These are phyloP conservation scores for Polyploca ridens DNA, from an alignment of 2,888 invertebrate species.

Conservation along the genomic window DNA sequence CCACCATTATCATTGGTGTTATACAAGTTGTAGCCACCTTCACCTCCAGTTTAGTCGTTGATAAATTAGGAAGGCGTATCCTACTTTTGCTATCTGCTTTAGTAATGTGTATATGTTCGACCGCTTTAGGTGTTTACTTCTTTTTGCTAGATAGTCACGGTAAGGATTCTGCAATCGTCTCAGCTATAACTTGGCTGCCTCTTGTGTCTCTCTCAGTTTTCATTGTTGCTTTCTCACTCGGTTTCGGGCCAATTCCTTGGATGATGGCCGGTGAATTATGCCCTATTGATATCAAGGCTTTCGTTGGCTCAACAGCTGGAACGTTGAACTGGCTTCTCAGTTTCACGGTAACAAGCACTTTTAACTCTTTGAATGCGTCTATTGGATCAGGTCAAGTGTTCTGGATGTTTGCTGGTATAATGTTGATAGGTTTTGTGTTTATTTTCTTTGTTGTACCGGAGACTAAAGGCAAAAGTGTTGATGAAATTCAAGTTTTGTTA, in stretches of 20 bases:
- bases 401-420: constrained; percentile 89
- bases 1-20: constrained; percentile 92
- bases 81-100: constrained; percentile 89
- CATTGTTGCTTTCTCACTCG: constrained; percentile 92
- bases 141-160: constrained; percentile 70
- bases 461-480: constrained; percentile 88
- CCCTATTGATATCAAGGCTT: constrained; percentile 90
- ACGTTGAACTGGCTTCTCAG: constrained; percentile 93
- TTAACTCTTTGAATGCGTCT: constrained; percentile 80
- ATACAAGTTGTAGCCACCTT: constrained; percentile 92
- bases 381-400: constrained; percentile 88
- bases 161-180: constrained; percentile 62
- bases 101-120: constrained; percentile 88
- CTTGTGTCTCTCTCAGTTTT: constrained; percentile 89
- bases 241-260: constrained; percentile 95
- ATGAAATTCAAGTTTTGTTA: constrained; percentile 85
- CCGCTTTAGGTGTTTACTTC: constrained; percentile 90
- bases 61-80: constrained; percentile 91
- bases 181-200: constrained; percentile 89
- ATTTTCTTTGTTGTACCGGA: constrained; percentile 88
- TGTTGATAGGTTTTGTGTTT: constrained; percentile 87
- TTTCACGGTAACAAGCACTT: constrained; percentile 91
- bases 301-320: constrained; percentile 91
- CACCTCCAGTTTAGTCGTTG: constrained; percentile 90
- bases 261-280: constrained; percentile 93